Base-by-base conservation (phyloP, 2,888 invertebrate species). In the Spilosoma lubricipeda region DNA sequence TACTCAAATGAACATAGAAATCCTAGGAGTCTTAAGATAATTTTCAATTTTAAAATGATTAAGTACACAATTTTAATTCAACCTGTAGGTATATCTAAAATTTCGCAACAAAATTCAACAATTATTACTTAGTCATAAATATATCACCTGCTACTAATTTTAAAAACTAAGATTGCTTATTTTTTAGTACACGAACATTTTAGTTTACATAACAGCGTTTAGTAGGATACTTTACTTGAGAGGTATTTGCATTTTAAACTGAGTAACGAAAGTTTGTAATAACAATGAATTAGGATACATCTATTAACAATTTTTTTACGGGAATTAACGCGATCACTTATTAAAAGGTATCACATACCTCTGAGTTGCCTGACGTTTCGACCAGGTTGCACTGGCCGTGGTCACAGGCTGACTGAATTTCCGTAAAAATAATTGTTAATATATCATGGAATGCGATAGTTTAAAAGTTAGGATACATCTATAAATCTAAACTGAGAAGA, bases 41-140 rank as follows among this genome's bases (percentile, higher is more conserved):
- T 11, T 45, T 20, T 3, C 18, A 9, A 30, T 45, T 67, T 45
- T 20, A 67, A 67, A 42, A 18, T 30, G 8, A 42, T 11, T 18
- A n/a, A 11, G 11, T 45, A 67, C 45, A 67, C 18, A 48, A 48
- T 23, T 5, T 45, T 48, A 67, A 67, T 23, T 33, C 30, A 45
- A 13, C 30, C 45, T 23, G 45, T n/a, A n/a, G n/a, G n/a, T 45
- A 23, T 11, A 80, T 71, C 23, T 75, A 75, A 83, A 52, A 71
- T 70, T 74, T 39, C 59, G 83, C 83, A 83, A 82, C 66, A 45
- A 13, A 82, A 77, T 75, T 56, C 30, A 76, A 74, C 66, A 76
- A 68, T 59, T 42, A 68, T 59, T 42, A 27, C 11, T 64, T 70
- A 67, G 13, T 74, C 72, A 66, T 79, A 65, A 65, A 70, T 79